Evolutionary conservation across 2,888 invertebrate species (phyloP), one percentile per base, ranked within the genome.

Genomic region (Coremacera marginata): DNA sequence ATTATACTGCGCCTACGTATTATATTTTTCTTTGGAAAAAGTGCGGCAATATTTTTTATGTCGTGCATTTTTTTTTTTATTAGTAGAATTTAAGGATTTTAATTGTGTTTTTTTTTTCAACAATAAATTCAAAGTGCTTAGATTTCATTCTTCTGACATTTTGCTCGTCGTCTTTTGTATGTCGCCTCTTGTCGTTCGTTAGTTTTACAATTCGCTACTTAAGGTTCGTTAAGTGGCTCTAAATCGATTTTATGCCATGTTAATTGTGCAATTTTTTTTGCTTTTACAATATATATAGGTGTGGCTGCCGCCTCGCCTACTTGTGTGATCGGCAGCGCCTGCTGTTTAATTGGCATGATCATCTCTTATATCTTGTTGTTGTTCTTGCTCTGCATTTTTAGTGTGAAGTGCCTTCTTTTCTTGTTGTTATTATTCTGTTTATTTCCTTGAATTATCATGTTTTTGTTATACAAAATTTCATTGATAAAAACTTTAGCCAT

Each of bases 221-320:
- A 63, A 65, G 52, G 34, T 63, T 31, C 49, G 87, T 87, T 87
- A 87, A 87, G 87, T 87, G 87, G 86, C 85, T 83, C 85, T 84
- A 86, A 86, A 87, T 84, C 81, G 80, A 81, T 81, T 63, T 63
- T 65, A 49, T 34, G 63, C 63, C 27, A 63, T 31, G 80, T 82
- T 84, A 84, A 86, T 85, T 85, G 86, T 84, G 83, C 79, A 79
- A 80, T 80, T 82, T 79, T 27, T 37, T 37, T 37, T n/a, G 37
- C 8, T 37, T 4, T 44, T 37, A 27, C 4, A 4, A n/a, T 19
- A 19, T 44, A 25, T 14, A 52, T 51, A 65, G 73, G 73, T 31
- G 73, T 65, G 73, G 73, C 73, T 11, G 49, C 5, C 11, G 31
- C 37, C 22, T 37, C 37, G 71, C 60, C 70, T 70, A 34, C 70